Evolutionary conservation across 2,888 invertebrate species (phyloP).

Genomic region (Noctua fimbriata): DNA sequence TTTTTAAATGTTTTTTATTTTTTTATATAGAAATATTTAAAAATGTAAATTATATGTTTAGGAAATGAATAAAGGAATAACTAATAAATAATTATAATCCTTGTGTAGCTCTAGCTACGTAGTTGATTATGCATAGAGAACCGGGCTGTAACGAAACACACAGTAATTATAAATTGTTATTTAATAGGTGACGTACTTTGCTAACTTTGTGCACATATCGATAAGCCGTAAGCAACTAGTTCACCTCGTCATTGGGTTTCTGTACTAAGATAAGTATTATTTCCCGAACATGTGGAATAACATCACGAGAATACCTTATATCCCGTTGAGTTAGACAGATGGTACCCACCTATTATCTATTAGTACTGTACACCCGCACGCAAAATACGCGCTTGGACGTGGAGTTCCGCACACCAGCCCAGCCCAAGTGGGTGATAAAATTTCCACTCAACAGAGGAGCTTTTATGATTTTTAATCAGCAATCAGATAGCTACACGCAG

Average conservation of each 20-base stretch:
- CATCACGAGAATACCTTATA: neutral
- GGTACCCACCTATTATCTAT: neutral
- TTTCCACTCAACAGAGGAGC: neutral
- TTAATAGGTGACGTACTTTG: slow-evolving; percentile 48
- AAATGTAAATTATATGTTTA: no score
- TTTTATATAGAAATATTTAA: no score
- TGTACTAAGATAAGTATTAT: slow-evolving; percentile 6
- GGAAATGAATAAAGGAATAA: no score
- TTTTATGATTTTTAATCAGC: neutral
- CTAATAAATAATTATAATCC: slow-evolving; percentile 2
- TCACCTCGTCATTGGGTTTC: slow-evolving; percentile 49
- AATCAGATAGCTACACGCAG: neutral
- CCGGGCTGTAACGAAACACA: slow-evolving; percentile 38
- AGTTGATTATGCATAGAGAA: slow-evolving; percentile 45
- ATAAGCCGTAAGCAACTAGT: slow-evolving; percentile 44
- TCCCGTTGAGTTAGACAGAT: neutral
- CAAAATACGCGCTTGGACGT: neutral
- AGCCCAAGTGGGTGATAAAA: no score
- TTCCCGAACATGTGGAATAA: neutral
- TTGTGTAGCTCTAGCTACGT: neutral
- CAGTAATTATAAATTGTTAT: slow-evolving; percentile 56
- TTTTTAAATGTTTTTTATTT: no score
- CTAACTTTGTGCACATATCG: slow-evolving; percentile 44
- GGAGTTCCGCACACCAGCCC: no score
- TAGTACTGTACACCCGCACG: neutral